phyloP scores from a whole-genome alignment of 2,113 vertebrate genomes.

The Cryptomyrus ogoouensis region DNA sequence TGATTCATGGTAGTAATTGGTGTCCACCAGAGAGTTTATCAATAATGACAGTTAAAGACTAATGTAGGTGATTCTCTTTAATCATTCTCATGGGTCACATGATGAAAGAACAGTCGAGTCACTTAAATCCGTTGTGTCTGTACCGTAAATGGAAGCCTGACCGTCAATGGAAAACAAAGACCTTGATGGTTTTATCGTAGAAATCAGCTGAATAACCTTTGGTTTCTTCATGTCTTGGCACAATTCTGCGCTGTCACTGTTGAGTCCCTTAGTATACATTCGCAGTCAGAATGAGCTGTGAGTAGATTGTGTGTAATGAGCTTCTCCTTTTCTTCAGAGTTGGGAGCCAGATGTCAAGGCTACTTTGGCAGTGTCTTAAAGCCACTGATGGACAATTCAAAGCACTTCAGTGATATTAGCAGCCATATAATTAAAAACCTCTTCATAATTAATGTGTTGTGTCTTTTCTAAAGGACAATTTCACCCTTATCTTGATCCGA shows the following conservation, averaged over 20 bases:
- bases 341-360: background rate
- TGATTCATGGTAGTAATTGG: background rate
- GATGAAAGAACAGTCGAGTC: background rate
- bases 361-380: background rate
- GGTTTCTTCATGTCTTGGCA: background rate
- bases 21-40: background rate
- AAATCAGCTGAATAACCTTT: background rate
- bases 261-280: background rate
- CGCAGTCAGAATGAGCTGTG: background rate
- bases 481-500: background rate
- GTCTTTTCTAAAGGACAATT: conserved; percentile 10
- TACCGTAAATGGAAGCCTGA: background rate
- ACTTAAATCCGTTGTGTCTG: background rate
- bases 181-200: background rate
- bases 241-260: background rate
- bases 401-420: background rate
- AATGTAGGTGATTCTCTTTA: background rate
- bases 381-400: background rate
- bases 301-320: background rate
- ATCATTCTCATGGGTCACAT: background rate
- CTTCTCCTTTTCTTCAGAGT: background rate
- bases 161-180: background rate
- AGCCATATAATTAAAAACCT: background rate
- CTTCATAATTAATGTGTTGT: conserved; percentile 10
- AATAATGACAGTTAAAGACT: background rate